Conservation (phyloP, 2,888 invertebrate genomes). For the Yponomeuta evonymella region DNA sequence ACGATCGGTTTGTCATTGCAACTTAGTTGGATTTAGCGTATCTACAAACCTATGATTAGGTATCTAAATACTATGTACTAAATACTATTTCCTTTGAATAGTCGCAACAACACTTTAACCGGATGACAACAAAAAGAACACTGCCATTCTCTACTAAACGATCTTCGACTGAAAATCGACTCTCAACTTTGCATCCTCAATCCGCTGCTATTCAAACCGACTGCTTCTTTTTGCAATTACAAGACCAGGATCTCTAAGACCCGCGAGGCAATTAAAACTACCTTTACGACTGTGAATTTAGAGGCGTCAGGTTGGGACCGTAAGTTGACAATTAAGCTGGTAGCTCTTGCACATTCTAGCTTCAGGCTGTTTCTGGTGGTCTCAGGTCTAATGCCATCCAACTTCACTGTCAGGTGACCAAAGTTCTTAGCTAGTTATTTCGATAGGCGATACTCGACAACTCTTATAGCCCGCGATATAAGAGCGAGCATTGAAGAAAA, state of each 20-base stretch:
- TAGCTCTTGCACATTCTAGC: not conserved
- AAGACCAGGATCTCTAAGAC: not conserved
- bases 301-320: not conserved
- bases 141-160: not conserved
- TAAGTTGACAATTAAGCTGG: not conserved
- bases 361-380: not conserved
- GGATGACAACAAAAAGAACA: not conserved
- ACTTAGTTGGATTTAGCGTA: too few species aligned
- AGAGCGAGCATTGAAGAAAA: not conserved
- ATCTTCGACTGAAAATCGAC: not conserved
- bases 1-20: too few species aligned
- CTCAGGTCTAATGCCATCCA: not conserved
- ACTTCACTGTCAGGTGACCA: not conserved
- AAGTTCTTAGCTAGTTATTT: not conserved
- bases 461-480: not conserved
- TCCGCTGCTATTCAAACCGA: not conserved
- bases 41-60: too few species aligned
- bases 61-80: too few species aligned
- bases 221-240: not conserved
- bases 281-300: not conserved
- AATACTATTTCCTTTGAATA: not conserved
- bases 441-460: not conserved
- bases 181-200: not conserved
- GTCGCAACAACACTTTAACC: not conserved
- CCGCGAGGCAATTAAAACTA: not conserved